Percentiles rank a stretch among this genome's conserved stretches.
phyloP scores from a whole-genome alignment of 2,113 vertebrate species.

The Nematolebias whitei region DNA sequence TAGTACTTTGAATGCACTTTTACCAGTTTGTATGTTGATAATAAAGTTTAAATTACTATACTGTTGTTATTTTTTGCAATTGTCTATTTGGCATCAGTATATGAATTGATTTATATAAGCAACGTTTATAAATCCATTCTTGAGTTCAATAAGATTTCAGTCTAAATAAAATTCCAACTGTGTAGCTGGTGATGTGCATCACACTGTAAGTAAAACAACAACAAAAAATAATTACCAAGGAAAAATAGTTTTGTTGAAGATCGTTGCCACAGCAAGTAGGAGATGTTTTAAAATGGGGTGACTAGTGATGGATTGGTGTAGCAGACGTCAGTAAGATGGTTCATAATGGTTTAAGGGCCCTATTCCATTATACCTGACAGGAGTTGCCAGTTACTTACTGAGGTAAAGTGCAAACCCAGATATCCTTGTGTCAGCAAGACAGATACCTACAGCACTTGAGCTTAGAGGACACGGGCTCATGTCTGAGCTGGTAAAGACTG shows the following conservation, averaged over 20 bases:
- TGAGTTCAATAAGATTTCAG: not conserved
- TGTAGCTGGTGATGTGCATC: conserved; percentile 8
- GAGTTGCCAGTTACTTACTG: conserved; percentile 46
- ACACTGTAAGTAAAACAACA: conserved; percentile 20
- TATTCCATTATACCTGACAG: conserved; percentile 49
- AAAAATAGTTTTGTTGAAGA: conserved; percentile 7
- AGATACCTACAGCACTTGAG: conserved; percentile 36
- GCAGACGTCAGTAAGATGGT: conserved; percentile 43
- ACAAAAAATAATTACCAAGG: conserved; percentile 21
- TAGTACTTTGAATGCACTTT: too few relatives aligned
- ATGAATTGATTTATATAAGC: too few relatives aligned
- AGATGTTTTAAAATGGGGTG: conserved; percentile 36
- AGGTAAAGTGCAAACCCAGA: conserved; percentile 15
- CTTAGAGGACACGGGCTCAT: conserved; percentile 22
- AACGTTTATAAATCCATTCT: not conserved
- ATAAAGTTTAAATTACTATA: too few relatives aligned
- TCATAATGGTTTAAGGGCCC: conserved; percentile 39
- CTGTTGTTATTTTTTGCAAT: too few relatives aligned
- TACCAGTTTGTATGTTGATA: too few relatives aligned
- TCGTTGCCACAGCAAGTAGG: conserved; percentile 37
- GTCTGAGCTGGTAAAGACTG: conserved; percentile 18
- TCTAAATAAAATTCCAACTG: not conserved
- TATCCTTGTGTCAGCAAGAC: conserved; percentile 42
- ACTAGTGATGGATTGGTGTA: conserved; percentile 23
- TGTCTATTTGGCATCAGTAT: too few relatives aligned